Evolutionary conservation across 1,140 invertebrate genomes (phyloP).

Genomic region (Philaenus spumarius): DNA sequence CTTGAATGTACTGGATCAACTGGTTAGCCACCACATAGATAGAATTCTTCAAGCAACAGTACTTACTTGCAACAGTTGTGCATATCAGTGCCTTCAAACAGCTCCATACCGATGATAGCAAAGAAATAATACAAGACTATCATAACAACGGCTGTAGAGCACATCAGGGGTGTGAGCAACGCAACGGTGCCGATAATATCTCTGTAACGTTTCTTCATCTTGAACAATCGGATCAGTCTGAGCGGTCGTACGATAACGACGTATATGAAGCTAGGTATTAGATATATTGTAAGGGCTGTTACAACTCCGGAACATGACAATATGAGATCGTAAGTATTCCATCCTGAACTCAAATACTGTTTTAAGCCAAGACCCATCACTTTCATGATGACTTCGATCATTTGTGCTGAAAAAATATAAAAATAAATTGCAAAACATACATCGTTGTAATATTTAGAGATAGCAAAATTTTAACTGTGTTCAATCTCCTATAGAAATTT

Average conservation of each 20-base stretch:
- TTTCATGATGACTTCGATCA: slow-evolving; percentile 64
- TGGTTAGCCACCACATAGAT: too few species aligned
- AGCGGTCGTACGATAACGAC: slow-evolving; percentile 67
- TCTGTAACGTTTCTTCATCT: slow-evolving; percentile 78
- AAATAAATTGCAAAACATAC: too few species aligned
- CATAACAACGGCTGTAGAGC: slow-evolving; percentile 73
- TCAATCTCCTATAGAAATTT: too few species aligned
- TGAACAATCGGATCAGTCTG: slow-evolving; percentile 60
- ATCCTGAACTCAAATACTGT: slow-evolving; percentile 71
- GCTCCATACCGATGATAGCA: slow-evolving; percentile 86
- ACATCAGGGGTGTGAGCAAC: slow-evolving; percentile 64
- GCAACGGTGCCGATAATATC: slow-evolving; percentile 87
- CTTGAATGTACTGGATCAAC: too few species aligned
- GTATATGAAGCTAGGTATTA: slow-evolving; percentile 60
- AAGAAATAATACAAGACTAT: slow-evolving; percentile 87
- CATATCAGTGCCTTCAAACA: slow-evolving; percentile 70
- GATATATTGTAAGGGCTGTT: slow-evolving; percentile 55
- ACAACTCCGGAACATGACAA: slow-evolving; percentile 61
- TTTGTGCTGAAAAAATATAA: slow-evolving; percentile 58
- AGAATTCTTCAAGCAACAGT: too few species aligned
- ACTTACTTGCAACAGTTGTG: slow-evolving; percentile 80
- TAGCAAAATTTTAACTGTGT: too few species aligned
- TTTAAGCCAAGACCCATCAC: slow-evolving; percentile 63
- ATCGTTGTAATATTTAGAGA: too few species aligned
- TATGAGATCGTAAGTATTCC: slow-evolving; percentile 80